Percentiles rank a stretch among this genome's conserved stretches.
Evolutionary conservation across 2,797 vertebrate species (phyloP).

Genomic region (Gymnothorax reevesii): DNA sequence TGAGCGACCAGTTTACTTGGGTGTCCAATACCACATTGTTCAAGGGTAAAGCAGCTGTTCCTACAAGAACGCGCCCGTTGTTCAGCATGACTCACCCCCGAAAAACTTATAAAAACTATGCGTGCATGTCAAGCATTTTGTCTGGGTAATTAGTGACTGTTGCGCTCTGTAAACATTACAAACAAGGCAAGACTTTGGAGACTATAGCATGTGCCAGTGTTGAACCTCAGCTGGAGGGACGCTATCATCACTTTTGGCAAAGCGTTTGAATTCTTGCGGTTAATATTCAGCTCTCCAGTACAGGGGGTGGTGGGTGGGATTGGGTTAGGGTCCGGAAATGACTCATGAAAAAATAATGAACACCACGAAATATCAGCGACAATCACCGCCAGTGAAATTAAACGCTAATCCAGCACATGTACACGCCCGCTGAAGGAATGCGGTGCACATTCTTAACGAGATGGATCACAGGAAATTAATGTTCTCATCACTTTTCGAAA

Average conservation of each 20-base stretch:
- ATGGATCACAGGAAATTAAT: not conserved
- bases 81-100: too few species aligned
- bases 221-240: not conserved
- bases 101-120: too few species aligned
- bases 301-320: not conserved
- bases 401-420: not conserved
- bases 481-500: not conserved
- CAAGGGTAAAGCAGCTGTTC: too few species aligned
- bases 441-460: not conserved
- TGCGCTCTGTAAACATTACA: too few species aligned
- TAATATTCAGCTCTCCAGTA: not conserved
- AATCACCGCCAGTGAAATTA: not conserved
- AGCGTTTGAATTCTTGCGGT: not conserved
- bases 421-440: not conserved
- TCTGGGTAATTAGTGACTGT: too few species aligned
- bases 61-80: too few species aligned
- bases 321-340: not conserved
- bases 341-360: not conserved
- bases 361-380: not conserved
- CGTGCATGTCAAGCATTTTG: too few species aligned
- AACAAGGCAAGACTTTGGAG: too few species aligned
- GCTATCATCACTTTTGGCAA: not conserved
- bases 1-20: too few species aligned
- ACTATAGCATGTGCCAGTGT: not conserved
- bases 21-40: too few species aligned